Evolutionary conservation across 2,888 invertebrate species (phyloP), one percentile per base, ranked within the genome.

Genomic region (Cotesia congregata): DNA sequence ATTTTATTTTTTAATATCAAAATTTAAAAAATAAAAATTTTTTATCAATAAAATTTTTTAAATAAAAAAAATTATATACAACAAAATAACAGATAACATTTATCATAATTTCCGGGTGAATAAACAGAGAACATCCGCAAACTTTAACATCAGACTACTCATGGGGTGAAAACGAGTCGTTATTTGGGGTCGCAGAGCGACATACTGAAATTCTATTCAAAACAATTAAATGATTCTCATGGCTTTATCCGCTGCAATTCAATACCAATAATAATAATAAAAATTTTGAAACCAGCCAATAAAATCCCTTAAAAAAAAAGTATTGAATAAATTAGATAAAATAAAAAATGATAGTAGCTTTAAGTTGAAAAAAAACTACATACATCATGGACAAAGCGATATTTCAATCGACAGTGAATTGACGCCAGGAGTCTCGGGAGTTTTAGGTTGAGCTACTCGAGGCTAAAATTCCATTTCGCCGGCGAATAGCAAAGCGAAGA

Each of bases 401-500:
- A 77, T 77, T 78, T 78, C 74, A 76, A 68, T 77, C 40, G 78
- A 69, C 65, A 65, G 41, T 74, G 78, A 72, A 72, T 40, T 68
- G 74, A 75, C 40, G 64, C 69, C 64, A 15, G 40, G 39, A 74
- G 77, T 76, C 73, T 80, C 72, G 68, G 41, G 67, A 64, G 64
- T 79, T 76, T 79, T 30, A 30, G 30, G 3, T 30, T 30, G 30
- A 78, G 82, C 82, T 83, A 83, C 83, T 84, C 82, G 82, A 82
- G 79, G 80, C 82, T 82, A 83, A 89, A 89, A 89, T 89, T 88
- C 88, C 87, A 89, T 89, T 89, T 87, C 86, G 83, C 77, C 81
- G 80, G 80, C 84, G 85, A 88, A 88, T 86, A 86, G 87, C 85
- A 86, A 87, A 87, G 88, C 88, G 88, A 88, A 87, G 87, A 88